Percentiles rank a stretch among this genome's conserved stretches.
Conservation (phyloP, 2,888 invertebrate genomes). For the Amblyteles armatorius region DNA sequence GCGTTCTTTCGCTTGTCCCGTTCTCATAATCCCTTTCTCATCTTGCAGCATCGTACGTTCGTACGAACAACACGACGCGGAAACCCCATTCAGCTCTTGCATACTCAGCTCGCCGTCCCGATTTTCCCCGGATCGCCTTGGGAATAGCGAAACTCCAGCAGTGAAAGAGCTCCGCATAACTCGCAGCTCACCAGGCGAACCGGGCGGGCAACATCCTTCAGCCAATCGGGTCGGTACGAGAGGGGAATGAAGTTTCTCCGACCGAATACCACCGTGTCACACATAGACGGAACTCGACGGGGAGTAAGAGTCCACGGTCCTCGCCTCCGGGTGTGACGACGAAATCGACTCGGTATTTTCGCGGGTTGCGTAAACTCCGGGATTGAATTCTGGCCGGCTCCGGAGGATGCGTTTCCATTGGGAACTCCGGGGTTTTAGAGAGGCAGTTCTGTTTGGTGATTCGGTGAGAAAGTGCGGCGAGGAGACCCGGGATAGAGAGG, state of each 20-base stretch:
- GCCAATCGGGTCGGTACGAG: conserved; percentile 43
- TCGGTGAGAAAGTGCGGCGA: conserved; percentile 18
- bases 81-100: conserved; percentile 1
- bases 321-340: conserved; percentile 41
- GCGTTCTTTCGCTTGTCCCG: not conserved
- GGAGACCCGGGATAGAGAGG: not conserved
- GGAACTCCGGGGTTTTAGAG: conserved; percentile 7
- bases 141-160: conserved; percentile 13
- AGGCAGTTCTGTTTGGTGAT: conserved; percentile 11
- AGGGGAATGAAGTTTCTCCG: conserved; percentile 51
- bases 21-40: not conserved
- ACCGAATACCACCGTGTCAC: conserved; percentile 26
- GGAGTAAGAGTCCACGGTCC: conserved; percentile 22
- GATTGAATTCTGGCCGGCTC: conserved; percentile 45
- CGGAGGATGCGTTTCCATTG: conserved; percentile 23
- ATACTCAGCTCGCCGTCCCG: not conserved
- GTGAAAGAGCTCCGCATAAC: conserved; percentile 11
- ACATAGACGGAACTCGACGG: conserved; percentile 28
- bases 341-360: conserved; percentile 58
- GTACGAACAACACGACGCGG: not conserved
- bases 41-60: not conserved
- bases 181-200: not conserved
- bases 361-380: conserved; percentile 45
- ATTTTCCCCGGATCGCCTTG: conserved; percentile 15
- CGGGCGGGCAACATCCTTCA: not conserved